Evolutionary conservation across 2,113 vertebrate genomes (phyloP), one percentile per base, ranked within the genome.

Genomic region (Paramisgurnus dabryanus): DNA sequence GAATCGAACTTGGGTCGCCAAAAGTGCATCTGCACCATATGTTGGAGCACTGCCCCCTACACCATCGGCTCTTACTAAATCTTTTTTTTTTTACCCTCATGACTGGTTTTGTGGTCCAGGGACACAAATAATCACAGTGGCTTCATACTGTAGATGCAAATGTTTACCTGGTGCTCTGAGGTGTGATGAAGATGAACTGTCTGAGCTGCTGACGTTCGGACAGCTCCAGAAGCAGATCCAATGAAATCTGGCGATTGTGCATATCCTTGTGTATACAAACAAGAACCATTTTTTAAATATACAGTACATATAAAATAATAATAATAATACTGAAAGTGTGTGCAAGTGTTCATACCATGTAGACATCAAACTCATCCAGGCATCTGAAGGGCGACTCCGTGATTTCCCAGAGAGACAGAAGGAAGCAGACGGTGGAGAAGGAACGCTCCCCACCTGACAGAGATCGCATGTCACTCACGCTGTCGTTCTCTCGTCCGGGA

Each of bases 291-390:
- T 4, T 2, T 69, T 39, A 34, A 39, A 7, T 47, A 4, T 47
- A 47, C 45, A 10, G 7, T 17, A 53, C 27, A 4, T 69, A 12
- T 8, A 34, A 34, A 34, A 34, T 34, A 34, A 34, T 34, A 34
- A 34, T 34, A 34, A 34, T 2, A 34, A 2, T 3, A 34, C 27
- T 34, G 3, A 34, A 34, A 0, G 55, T 11, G 41, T 5, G 18
- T 7, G 17, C 39, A 50, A 58, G 18, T 34, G 12, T 11, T 45
- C 69, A 2, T 94, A 98, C 97, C 97, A 99, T 99, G 88, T 95
- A 99, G 83, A 99, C 97, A 82, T 99, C 98, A 90, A 99, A 99
- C 83, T 99, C 98, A 74, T 99, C 98, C 66, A 99, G 92, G 85
- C 96, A 98, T 90, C 97, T 93, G 92, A 99, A 99, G 68, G 98